Percentiles rank a stretch among this genome's conserved stretches.
Evolutionary conservation across 2,113 vertebrate species (phyloP).

Genomic region (Grallaria varia): DNA sequence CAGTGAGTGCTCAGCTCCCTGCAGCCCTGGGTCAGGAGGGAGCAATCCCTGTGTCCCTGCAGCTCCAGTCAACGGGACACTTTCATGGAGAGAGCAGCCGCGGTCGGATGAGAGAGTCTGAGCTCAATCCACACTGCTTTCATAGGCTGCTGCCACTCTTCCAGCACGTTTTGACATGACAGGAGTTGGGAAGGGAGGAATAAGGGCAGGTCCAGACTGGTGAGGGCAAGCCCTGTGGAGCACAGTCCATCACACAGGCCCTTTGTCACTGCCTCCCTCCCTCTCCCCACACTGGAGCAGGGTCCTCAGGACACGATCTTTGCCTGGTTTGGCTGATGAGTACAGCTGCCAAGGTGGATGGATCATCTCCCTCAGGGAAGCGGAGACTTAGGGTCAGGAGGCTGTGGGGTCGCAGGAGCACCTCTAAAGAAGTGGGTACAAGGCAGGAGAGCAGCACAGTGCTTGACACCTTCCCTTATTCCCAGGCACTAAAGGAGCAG

Average conservation of each 20-base stretch:
- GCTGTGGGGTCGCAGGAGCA: rapidly evolving
- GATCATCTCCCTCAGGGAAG: not conserved
- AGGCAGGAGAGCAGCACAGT: not conserved
- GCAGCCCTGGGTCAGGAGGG: rapidly evolving
- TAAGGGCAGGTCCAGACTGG: not conserved
- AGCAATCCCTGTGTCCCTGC: rapidly evolving
- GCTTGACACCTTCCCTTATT: not conserved
- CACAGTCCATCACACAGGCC: not conserved
- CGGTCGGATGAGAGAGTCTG: not conserved
- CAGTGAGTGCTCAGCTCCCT: not conserved
- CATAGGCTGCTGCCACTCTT: not conserved
- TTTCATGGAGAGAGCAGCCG: not conserved
- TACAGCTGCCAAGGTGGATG: not conserved
- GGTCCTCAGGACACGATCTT: not conserved
- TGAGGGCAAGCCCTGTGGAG: not conserved
- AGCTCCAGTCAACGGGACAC: not conserved
- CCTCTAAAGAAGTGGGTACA: not conserved
- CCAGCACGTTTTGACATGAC: not conserved
- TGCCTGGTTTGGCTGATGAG: not conserved
- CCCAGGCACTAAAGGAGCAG: not conserved
- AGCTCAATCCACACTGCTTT: not conserved
- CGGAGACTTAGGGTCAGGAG: not conserved
- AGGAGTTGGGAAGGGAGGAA: not conserved
- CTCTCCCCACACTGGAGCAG: not conserved
- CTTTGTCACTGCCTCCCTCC: not conserved